These are phyloP conservation scores for Lasioglossum villosulum DNA, from an alignment of 2,888 invertebrate species.

Conservation along the genomic window DNA sequence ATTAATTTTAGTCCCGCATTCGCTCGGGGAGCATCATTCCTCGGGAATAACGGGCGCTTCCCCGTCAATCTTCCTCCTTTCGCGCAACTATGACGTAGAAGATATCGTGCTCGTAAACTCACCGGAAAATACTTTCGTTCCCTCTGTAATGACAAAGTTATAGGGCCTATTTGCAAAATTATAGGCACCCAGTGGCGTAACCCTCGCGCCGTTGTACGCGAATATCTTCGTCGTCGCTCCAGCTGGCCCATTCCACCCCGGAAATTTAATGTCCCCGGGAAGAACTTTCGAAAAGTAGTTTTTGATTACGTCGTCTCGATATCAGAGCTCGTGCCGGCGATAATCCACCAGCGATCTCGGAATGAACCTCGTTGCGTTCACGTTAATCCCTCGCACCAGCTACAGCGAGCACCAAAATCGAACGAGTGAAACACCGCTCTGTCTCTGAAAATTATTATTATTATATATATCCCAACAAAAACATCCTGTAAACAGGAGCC, in stretches of 20 bases:
- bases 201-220: constrained; percentile 42
- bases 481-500: no score
- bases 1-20: neutral
- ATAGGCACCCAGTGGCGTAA: constrained; percentile 50
- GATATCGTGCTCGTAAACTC: constrained; percentile 31
- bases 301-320: constrained; percentile 33
- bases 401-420: neutral
- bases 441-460: neutral
- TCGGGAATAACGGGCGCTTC: neutral
- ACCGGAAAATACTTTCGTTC: constrained; percentile 40
- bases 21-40: constrained; percentile 8
- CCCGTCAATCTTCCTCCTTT: constrained; percentile 8
- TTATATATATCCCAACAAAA: no score
- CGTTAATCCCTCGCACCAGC: neutral
- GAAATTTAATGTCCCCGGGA: constrained; percentile 41
- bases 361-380: neutral
- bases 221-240: constrained; percentile 32
- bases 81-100: constrained; percentile 34
- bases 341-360: neutral
- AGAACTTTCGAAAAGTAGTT: constrained; percentile 43
- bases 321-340: neutral
- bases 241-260: constrained; percentile 27
- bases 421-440: neutral
- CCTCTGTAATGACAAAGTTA: constrained; percentile 61
- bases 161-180: constrained; percentile 58